These are phyloP conservation scores for Pipistrellus pipistrellus DNA, from an alignment of 2,797 vertebrate species.

Conservation along the genomic window DNA sequence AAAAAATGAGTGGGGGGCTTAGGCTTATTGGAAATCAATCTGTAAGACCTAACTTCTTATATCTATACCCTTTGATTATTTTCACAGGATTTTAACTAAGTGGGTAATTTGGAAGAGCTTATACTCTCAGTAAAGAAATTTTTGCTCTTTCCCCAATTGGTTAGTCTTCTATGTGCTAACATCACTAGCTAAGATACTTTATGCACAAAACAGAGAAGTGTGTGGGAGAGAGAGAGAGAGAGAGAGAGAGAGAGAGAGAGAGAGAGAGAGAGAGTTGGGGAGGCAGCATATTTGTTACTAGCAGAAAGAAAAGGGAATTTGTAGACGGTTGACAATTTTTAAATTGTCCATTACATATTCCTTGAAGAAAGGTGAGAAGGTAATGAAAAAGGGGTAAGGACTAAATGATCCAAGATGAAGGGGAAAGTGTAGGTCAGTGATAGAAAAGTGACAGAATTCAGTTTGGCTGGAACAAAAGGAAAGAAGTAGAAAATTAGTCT, in stretches of 20 bases:
- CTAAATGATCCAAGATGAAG: not conserved
- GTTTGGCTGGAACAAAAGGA: not conserved
- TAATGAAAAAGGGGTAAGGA: not conserved
- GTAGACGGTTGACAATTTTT: not conserved
- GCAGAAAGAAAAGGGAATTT: constrained; percentile 6
- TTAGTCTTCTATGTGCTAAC: not conserved
- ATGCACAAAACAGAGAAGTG: not conserved
- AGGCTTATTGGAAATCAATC: constrained; percentile 30
- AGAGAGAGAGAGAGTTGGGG: not conserved
- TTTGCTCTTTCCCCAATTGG: constrained; percentile 53
- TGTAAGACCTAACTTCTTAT: not conserved
- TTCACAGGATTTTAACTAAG: constrained; percentile 36
- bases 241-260: not conserved
- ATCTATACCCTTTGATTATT: not conserved
- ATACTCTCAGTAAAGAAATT: constrained; percentile 23
- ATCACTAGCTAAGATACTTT: not conserved
- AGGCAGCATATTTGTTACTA: not conserved
- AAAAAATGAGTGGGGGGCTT: not conserved
- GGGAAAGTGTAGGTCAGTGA: not conserved
- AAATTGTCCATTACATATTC: not conserved
- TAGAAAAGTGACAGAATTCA: not conserved
- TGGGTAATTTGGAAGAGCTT: constrained; percentile 42
- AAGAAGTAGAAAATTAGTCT: not conserved
- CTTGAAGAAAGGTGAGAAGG: constrained; percentile 32
- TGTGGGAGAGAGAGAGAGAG: not conserved